Evolutionary conservation across 1,140 invertebrate genomes (phyloP).

Genomic region (Drosophila takahashii): DNA sequence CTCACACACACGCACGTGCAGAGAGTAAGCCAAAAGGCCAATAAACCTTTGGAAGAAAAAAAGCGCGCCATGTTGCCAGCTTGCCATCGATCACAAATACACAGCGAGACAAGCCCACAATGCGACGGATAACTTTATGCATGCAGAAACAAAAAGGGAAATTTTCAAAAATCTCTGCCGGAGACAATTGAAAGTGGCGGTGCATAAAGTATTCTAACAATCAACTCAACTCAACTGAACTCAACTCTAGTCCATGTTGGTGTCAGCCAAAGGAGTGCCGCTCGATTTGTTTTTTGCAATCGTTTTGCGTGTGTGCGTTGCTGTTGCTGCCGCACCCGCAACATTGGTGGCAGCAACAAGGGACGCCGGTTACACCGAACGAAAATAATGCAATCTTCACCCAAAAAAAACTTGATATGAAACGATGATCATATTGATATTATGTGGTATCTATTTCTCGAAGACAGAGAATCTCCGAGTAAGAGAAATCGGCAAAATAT

Average conservation of each 20-base stretch:
- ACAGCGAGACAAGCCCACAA: conserved; percentile 18
- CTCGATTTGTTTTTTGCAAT: conserved; percentile 38
- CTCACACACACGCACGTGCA: conserved; percentile 33
- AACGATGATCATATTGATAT: too few relatives aligned
- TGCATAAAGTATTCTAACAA: conserved; percentile 69
- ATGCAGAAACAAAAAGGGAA: conserved; percentile 58
- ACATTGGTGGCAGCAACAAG: conserved; percentile 17
- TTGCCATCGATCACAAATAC: conserved; percentile 72
- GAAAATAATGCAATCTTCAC: neutral
- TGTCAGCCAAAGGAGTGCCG: conserved; percentile 56
- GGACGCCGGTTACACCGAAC: neutral
- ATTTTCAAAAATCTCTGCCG: conserved; percentile 55
- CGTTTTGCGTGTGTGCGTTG: conserved; percentile 38
- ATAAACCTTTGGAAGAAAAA: conserved; percentile 71
- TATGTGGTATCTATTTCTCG: too few relatives aligned
- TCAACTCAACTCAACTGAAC: conserved; percentile 14
- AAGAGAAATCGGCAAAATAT: too few relatives aligned
- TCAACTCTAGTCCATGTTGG: neutral
- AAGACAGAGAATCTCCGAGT: too few relatives aligned
- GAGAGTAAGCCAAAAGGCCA: conserved; percentile 75
- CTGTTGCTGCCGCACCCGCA: conserved; percentile 60
- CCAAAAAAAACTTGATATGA: too few relatives aligned
- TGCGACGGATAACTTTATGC: conserved; percentile 25
- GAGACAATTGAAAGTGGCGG: conserved; percentile 72
- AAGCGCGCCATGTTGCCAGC: conserved; percentile 58